A percentile compares a stretch with the other conserved stretches of the same genome.
phyloP scores from a whole-genome alignment of 2,113 vertebrate species.

The Marcusenius ussheri region DNA sequence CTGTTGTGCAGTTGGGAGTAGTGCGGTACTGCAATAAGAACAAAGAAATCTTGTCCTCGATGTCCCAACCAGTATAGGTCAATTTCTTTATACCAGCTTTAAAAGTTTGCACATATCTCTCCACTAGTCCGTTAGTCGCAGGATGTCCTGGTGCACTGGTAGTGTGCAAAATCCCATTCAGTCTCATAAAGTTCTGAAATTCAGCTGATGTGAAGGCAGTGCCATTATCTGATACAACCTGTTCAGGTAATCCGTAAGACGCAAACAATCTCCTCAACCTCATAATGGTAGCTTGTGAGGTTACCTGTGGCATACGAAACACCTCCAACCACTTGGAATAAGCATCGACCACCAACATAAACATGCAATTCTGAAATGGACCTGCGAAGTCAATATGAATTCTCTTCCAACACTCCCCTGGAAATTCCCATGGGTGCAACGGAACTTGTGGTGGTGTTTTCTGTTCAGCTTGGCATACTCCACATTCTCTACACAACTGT shows the following conservation, averaged over 20 bases:
- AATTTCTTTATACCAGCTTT: too few species aligned
- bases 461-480: not conserved
- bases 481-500: not conserved
- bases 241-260: not conserved
- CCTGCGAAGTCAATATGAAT: not conserved
- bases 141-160: not conserved
- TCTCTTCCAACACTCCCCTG: not conserved
- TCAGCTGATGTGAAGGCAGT: not conserved
- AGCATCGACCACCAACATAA: not conserved
- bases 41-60: too few species aligned
- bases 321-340: not conserved
- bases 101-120: not conserved
- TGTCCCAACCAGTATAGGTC: too few species aligned
- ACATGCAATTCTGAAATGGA: not conserved
- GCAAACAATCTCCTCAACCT: not conserved
- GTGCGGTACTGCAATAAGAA: not conserved
- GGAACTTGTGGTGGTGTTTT: not conserved
- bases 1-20: conserved; percentile 1
- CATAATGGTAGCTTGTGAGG: not conserved
- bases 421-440: not conserved
- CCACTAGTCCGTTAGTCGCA: not conserved
- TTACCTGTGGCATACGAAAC: not conserved
- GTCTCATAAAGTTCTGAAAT: not conserved
- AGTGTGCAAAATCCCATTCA: not conserved
- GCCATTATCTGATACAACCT: not conserved